Base-by-base conservation (phyloP, 2,888 invertebrate species). In the Callinectes sapidus region DNA sequence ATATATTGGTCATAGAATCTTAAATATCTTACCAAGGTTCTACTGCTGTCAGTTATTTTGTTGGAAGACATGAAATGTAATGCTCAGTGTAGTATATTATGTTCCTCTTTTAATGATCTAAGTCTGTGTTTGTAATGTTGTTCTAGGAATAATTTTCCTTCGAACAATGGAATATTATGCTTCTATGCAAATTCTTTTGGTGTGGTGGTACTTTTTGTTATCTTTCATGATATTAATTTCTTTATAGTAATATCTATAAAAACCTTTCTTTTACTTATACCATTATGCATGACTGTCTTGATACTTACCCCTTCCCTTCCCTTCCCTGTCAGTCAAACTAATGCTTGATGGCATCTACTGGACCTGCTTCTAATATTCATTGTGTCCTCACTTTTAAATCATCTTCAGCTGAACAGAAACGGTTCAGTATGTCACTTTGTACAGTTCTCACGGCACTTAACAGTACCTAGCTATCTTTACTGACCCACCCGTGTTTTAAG, bases 401-500 rank as follows among this genome's bases (percentile, higher is more conserved):
- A 14, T 48, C 81, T 81, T 81, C 81, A 81, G 81, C 81, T 81
- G 81, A 35, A 81, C 81, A 35, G 81, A 81, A 35, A 81, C 23
- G 23, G 55, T 55, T 54, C 55, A 55, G 55, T 61, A 10, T 61
- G 88, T 88, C 32, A 28, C 55, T 54, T 88, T 88, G 28, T 23
- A 55, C 42, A 55, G 88, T 55, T 55, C 61, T 55, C 55, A 55
- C 35, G 81, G 81, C 35, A 28, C 54, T 28, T 48, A 54, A 48
- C 54, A 48, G 54, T 88, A 28, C 28, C 48, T 28, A 39, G 66
- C 89, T 89, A 23, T 71, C 77, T 23, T 54, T 92, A 61, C 61
- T 85, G 14, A 71, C 39, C 35, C 39, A 89, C 61, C 89, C 39
- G 39, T 90, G 39, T 92, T 81, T 89, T 92, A 85, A 92, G 92